phyloP scores from a whole-genome alignment of 2,113 vertebrate genomes.

The Scophthalmus maximus region DNA sequence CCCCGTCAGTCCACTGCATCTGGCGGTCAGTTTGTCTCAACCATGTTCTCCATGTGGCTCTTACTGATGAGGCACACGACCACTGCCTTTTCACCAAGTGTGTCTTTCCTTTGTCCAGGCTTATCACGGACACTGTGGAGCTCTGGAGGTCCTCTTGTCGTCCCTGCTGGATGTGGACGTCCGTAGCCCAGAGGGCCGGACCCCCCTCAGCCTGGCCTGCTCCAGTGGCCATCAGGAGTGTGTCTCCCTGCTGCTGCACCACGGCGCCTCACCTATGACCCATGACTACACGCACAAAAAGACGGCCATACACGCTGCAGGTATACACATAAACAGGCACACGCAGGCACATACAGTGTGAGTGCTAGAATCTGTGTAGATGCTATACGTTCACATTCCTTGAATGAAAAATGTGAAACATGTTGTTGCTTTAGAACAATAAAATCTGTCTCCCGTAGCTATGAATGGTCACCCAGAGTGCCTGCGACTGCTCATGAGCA shows the following conservation, averaged over 20 bases:
- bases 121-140: slow-evolving; percentile 95
- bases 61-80: too few species aligned
- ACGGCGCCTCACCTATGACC: slow-evolving; percentile 93
- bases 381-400: not conserved
- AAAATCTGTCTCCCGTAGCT: slow-evolving; percentile 78
- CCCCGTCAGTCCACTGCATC: slow-evolving; percentile 94
- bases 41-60: too few species aligned
- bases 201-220: slow-evolving; percentile 92
- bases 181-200: slow-evolving; percentile 91
- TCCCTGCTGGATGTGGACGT: slow-evolving; percentile 95
- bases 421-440: not conserved
- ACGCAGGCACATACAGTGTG: not conserved
- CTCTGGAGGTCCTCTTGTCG: slow-evolving; percentile 92
- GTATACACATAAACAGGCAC: slow-evolving; percentile 71
- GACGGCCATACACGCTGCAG: slow-evolving; percentile 95
- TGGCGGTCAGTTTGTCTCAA: slow-evolving; percentile 89
- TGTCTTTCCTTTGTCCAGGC: slow-evolving; percentile 80
- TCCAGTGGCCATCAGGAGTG: slow-evolving; percentile 96
- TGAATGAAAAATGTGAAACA: not conserved
- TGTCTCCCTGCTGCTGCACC: slow-evolving; percentile 95
- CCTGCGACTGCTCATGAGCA: slow-evolving; percentile 92
- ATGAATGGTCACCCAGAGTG: slow-evolving; percentile 96
- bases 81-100: not conserved
- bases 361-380: not conserved
- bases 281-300: slow-evolving; percentile 93